Percentiles rank a stretch among this genome's conserved stretches.
phyloP scores from a whole-genome alignment of 2,888 invertebrate genomes.

The Scaptomyza tumidula region DNA sequence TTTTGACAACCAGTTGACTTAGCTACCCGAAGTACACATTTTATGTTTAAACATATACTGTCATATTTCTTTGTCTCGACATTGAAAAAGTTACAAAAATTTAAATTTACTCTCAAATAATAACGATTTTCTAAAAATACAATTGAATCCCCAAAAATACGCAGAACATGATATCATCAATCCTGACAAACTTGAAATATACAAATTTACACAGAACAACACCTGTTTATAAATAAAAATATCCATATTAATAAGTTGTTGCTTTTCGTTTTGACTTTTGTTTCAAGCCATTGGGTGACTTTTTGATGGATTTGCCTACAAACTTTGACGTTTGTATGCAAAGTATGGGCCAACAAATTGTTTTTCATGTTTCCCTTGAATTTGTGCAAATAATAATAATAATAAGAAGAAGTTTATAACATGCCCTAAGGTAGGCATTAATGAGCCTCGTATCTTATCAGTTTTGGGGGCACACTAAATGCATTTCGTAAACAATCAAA shows the following conservation, averaged over 20 bases:
- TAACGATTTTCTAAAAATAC: too few relatives aligned
- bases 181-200: background rate
- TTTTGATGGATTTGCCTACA: constrained; percentile 41
- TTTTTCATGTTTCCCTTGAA: constrained; percentile 28
- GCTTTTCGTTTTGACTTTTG: background rate
- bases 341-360: constrained; percentile 39
- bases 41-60: background rate
- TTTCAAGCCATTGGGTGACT: constrained; percentile 28
- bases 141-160: too few relatives aligned
- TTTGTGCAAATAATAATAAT: constrained; percentile 22
- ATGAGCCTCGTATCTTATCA: constrained; percentile 1
- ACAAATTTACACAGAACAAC: background rate
- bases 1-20: constrained; percentile 65
- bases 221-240: background rate
- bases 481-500: constrained; percentile 60
- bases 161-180: background rate
- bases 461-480: constrained; percentile 33
- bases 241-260: background rate
- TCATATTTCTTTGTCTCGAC: background rate
- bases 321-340: constrained; percentile 6
- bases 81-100: background rate
- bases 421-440: constrained; percentile 2
- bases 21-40: background rate
- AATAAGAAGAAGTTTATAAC: constrained; percentile 30
- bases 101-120: too few relatives aligned